Conservation (phyloP, 2,888 invertebrate genomes). For the Caenorhabditis zanzibari region DNA sequence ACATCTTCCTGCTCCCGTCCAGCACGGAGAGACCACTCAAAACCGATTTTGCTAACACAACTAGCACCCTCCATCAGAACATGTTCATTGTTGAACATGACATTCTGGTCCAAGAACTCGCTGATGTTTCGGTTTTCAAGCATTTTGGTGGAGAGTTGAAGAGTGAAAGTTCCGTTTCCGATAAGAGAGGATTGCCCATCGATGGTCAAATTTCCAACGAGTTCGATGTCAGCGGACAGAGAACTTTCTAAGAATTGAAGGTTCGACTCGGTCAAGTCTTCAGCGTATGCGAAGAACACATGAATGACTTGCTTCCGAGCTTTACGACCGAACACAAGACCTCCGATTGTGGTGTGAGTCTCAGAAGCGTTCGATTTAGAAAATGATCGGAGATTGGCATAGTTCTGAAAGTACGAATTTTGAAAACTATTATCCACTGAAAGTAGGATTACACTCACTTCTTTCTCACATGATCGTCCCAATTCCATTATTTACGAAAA, state of each 20-base stretch:
- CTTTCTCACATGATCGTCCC: no score
- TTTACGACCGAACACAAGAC: conserved; percentile 63
- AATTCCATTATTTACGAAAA: no score
- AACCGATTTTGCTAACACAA: conserved; percentile 60
- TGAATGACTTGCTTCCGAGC: conserved; percentile 61
- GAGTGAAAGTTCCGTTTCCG: conserved; percentile 56
- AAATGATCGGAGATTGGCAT: conserved; percentile 57
- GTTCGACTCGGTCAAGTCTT: conserved; percentile 66
- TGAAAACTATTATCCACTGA: no score
- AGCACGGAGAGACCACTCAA: conserved; percentile 70
- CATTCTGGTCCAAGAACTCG: conserved; percentile 69
- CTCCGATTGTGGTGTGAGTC: conserved; percentile 51
- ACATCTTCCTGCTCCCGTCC: conserved; percentile 70
- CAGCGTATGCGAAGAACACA: conserved; percentile 67
- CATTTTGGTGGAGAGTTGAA: conserved; percentile 47
- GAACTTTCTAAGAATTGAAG: conserved; percentile 65
- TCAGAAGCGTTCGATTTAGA: conserved; percentile 24
- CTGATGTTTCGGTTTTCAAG: conserved; percentile 54
- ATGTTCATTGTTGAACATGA: conserved; percentile 73
- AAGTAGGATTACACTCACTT: no score
- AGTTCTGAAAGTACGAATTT: conserved; percentile 47
- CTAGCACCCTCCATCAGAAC: conserved; percentile 66
- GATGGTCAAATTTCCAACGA: conserved; percentile 68
- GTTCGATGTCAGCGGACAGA: conserved; percentile 69
- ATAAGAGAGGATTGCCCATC: conserved; percentile 62